Base-by-base conservation (phyloP, 2,113 vertebrate genomes). In the Pantherophis guttatus region DNA sequence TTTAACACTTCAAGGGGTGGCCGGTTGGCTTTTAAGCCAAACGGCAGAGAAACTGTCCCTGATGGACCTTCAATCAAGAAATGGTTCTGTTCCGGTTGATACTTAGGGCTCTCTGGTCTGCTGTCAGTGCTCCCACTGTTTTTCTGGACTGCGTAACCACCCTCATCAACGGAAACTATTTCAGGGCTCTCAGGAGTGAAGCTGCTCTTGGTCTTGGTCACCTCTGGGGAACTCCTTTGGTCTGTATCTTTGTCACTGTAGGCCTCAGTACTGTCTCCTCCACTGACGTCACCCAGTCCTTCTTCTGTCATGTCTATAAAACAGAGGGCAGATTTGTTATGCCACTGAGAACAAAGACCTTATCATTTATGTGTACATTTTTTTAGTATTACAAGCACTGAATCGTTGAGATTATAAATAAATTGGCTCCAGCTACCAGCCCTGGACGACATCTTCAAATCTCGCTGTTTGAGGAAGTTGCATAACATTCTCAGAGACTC, bases 1-100 rank as follows among this genome's bases (percentile, higher is more conserved):
- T 99, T 99, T 86, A 99, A 96, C 87, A 99, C 99, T 87, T 99
- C 99, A 39, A 99, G 97, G 0, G 99, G 99, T 0, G 99, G 99
- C 19, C 98, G 98, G 97, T 99, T 99, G 95, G 98, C 98, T 91
- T 99, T 98, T 93, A 99, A 97, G 97, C 98, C 98, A 95, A 99
- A 98, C 88, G 99, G 99, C 88, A 99, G 97, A 88, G 98, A 98
- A 93, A 99, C 98, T 19, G 98, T 98, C 26, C 99, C 99, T 0
- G 98, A 97, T 1, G 99, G 98, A 92, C 99, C 99, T 94, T 99
- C 99, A 44, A 99, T 99, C 94, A 99, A 95, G 54, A 99, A 97
- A 62, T 98, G 98, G 89, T 96, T 98, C 94, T 98, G 98, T 89
- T 99, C 99, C 3, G 97, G 93, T 0, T 98, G 98, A 93, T 97